Evolutionary conservation across 2,888 invertebrate species (phyloP).

Genomic region (Rotaria magnacalcarata): DNA sequence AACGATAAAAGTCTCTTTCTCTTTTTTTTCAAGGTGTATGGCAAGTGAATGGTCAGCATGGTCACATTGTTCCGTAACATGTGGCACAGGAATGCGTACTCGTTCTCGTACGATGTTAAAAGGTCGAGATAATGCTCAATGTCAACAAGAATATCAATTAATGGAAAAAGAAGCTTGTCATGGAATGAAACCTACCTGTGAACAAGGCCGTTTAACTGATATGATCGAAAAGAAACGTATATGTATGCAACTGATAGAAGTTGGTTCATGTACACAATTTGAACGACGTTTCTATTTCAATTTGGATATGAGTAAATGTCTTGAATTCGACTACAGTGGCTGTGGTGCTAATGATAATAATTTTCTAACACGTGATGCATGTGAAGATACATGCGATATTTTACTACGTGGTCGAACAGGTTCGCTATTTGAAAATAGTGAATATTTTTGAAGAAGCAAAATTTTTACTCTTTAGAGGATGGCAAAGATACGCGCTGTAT

Average conservation of each 20-base stretch:
- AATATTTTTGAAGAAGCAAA: too few relatives aligned
- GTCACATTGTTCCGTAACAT: constrained; percentile 74
- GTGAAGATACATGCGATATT: constrained; percentile 47
- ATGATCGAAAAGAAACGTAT: constrained; percentile 39
- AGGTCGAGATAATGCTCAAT: neutral
- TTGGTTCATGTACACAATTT: constrained; percentile 40
- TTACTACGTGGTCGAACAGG: constrained; percentile 35
- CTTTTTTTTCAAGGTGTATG: neutral
- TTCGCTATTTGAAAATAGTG: neutral
- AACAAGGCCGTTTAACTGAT: constrained; percentile 34
- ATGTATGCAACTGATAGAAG: constrained; percentile 43
- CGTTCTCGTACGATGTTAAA: constrained; percentile 52
- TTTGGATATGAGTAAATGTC: constrained; percentile 62
- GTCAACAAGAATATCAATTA: neutral
- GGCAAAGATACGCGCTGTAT: constrained; percentile 63
- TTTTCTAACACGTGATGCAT: constrained; percentile 46
- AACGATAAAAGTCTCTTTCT: neutral
- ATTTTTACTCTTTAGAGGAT: neutral
- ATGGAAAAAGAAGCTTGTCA: constrained; percentile 17
- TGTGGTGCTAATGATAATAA: constrained; percentile 47
- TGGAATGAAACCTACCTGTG: constrained; percentile 5
- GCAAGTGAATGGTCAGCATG: constrained; percentile 77
- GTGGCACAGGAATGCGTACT: constrained; percentile 67
- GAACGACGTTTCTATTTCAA: constrained; percentile 50
- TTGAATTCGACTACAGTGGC: constrained; percentile 66